Base-by-base conservation (phyloP, 1,140 invertebrate genomes). In the Saccostrea cuccullata region DNA sequence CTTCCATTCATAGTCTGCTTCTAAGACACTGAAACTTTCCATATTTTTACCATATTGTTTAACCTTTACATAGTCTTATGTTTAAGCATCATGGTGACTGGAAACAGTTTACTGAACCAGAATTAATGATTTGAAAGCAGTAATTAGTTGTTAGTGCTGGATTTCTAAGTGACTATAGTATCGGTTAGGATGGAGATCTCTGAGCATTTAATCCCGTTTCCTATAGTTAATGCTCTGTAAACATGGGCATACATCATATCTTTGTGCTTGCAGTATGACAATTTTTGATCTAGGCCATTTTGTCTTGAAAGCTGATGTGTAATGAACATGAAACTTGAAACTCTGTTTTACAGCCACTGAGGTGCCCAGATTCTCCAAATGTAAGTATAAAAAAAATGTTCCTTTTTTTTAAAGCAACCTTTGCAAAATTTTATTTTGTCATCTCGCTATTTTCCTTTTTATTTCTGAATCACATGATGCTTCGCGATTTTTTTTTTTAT, bases 51-150 rank as follows among this genome's bases (percentile, higher is more conserved):
- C 0, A 20, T 17, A 17, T 20, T 20, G 17, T 6, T 17, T 20
- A 6, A 20, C 17, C n/a, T 17, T 36, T 15, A 30, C 70, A 30
- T 30, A 26, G 36, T 36, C 70, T 30, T 30, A 77, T 13, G 26
- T 77, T 73, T 30, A 13, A 23, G 26, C 12, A 15, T 30, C 5
- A 77, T 77, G 70, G 70, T 30, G 58, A 64, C 58, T 77, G 26
- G 70, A 30, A 36, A 36, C 26, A 26, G 13, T 36, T 26, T 26
- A 30, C 11, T 77, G 70, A 36, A 30, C 70, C 26, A 77, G 30
- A 77, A 77, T 77, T 77, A 77, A 77, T 77, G 26, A 36, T 30
- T 77, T 77, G 70, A 77, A 77, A 77, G 70, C 70, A 77, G 70
- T 36, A 30, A 77, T 77, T 77, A 77, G 70, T 13, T 77, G 26